Evolutionary conservation across 2,113 vertebrate genomes (phyloP).

Genomic region (Hypocryptadius cinnamomeus): DNA sequence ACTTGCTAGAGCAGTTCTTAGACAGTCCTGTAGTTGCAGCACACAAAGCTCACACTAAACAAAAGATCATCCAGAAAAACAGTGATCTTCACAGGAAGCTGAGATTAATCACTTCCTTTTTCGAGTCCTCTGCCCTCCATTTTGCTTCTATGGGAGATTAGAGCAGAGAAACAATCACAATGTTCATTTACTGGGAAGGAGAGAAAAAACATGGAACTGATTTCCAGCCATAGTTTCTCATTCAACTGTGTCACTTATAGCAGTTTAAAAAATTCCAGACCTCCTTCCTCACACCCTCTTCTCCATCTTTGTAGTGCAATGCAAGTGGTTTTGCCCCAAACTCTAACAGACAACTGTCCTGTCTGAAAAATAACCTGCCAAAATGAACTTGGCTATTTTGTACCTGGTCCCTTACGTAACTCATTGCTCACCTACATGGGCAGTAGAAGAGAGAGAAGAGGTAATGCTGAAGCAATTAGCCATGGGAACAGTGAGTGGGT

Average conservation of each 20-base stretch:
- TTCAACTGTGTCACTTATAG: neutral
- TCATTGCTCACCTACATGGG: neutral
- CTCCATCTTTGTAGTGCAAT: neutral
- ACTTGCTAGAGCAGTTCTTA: neutral
- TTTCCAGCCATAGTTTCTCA: neutral
- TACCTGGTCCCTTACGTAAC: neutral
- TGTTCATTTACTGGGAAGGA: neutral
- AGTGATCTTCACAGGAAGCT: neutral
- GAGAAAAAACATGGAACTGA: neutral
- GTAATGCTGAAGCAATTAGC: neutral
- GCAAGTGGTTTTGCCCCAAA: neutral
- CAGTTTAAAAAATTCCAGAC: neutral
- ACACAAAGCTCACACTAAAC: neutral
- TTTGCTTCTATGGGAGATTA: neutral
- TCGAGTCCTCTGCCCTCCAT: neutral
- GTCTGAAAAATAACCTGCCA: neutral
- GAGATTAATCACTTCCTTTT: neutral
- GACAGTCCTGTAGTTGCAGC: neutral
- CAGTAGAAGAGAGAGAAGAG: neutral
- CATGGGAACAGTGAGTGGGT: neutral
- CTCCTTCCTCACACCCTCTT: neutral
- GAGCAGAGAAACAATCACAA: neutral
- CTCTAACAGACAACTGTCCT: neutral
- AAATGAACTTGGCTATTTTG: neutral
- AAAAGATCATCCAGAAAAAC: neutral